Evolutionary conservation across 1,140 invertebrate species (phyloP).

Genomic region (Nasonia longicornis): DNA sequence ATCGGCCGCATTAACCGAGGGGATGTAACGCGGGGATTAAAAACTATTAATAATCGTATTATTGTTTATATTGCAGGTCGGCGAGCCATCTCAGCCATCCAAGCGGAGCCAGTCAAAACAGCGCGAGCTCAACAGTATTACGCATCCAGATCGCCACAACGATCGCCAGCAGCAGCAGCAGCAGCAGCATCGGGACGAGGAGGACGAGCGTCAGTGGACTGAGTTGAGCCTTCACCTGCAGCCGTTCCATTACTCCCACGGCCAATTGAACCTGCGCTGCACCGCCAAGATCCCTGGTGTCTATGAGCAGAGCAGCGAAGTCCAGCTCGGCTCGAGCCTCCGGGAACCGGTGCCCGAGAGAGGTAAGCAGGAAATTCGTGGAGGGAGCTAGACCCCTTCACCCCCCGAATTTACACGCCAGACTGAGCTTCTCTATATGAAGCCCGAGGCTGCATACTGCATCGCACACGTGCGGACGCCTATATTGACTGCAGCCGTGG

Average conservation of each 20-base stretch:
- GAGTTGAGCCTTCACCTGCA: slow-evolving; percentile 57
- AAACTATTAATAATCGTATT: background rate
- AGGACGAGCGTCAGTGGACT: slow-evolving; percentile 53
- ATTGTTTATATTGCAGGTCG: slow-evolving; percentile 21
- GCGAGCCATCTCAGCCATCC: background rate
- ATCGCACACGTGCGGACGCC: too few species aligned
- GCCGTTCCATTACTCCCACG: slow-evolving; percentile 59
- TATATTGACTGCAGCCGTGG: background rate
- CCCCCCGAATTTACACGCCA: background rate
- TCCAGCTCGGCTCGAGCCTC: slow-evolving; percentile 55
- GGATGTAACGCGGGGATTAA: slow-evolving; percentile 8
- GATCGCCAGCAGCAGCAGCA: background rate
- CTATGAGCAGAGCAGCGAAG: slow-evolving; percentile 55
- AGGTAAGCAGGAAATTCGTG: slow-evolving; percentile 53
- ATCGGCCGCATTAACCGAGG: slow-evolving; percentile 14
- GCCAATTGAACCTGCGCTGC: slow-evolving; percentile 63
- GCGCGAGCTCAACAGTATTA: slow-evolving; percentile 44
- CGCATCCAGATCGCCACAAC: background rate
- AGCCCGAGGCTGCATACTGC: too few species aligned
- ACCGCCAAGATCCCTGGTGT: slow-evolving; percentile 60
- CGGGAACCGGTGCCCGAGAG: slow-evolving; percentile 63
- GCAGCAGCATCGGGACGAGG: slow-evolving; percentile 20
- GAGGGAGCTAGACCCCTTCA: background rate
- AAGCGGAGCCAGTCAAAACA: slow-evolving; percentile 1
- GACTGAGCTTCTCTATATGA: background rate